Evolutionary conservation across 2,888 invertebrate genomes (phyloP).

Genomic region (Scrobipalpa atriplicella): DNA sequence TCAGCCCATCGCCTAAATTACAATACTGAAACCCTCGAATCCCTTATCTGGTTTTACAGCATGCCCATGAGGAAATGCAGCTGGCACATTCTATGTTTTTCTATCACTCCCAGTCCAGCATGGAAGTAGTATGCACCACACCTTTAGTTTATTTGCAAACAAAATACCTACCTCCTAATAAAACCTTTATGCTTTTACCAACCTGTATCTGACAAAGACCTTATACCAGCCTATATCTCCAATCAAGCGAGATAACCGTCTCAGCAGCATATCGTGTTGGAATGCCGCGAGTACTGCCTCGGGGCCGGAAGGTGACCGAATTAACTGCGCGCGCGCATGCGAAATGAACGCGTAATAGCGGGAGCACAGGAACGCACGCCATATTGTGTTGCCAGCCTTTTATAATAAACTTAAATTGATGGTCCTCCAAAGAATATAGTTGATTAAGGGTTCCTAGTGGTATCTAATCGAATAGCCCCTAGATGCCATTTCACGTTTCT

Average conservation of each 20-base stretch:
- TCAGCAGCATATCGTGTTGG: conserved; percentile 52
- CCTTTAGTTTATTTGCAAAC: neutral
- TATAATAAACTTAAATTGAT: neutral
- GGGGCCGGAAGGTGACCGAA: conserved; percentile 67
- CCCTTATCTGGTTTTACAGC: too few relatives aligned
- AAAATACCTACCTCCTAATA: neutral
- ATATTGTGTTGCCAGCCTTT: conserved; percentile 1
- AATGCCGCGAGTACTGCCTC: conserved; percentile 54
- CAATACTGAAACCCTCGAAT: too few relatives aligned
- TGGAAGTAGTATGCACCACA: too few relatives aligned
- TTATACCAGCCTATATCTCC: conserved; percentile 4
- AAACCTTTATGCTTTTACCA: neutral
- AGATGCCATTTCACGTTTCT: too few relatives aligned
- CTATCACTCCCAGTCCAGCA: too few relatives aligned
- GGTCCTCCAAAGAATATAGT: too few relatives aligned
- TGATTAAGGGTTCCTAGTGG: too few relatives aligned
- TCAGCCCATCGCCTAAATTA: too few relatives aligned
- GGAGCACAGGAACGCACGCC: conserved; percentile 44
- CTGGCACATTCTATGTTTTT: too few relatives aligned
- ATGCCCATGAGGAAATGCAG: too few relatives aligned
- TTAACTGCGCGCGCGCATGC: conserved; percentile 61
- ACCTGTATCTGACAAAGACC: neutral
- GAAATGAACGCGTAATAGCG: conserved; percentile 64
- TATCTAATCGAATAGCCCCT: too few relatives aligned
- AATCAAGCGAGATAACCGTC: conserved; percentile 23